Percentiles rank a stretch among this genome's conserved stretches.
Evolutionary conservation across 2,797 vertebrate species (phyloP).

Genomic region (Caiman crocodilus): DNA sequence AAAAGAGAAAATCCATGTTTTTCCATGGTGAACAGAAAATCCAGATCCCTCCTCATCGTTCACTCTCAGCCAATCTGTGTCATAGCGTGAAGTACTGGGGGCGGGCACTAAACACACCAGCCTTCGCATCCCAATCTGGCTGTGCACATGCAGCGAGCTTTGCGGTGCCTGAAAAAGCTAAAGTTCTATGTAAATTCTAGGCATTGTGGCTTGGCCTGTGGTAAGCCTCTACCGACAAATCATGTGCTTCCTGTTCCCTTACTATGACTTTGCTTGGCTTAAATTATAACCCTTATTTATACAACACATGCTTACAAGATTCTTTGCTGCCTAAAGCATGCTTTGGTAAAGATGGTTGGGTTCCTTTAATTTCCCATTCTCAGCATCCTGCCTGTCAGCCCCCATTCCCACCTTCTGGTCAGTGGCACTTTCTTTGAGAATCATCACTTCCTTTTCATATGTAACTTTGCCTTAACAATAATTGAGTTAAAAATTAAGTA

Average conservation of each 20-base stretch:
- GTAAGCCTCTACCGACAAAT: neutral
- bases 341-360: neutral
- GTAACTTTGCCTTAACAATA: neutral
- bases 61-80: neutral
- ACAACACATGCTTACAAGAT: neutral
- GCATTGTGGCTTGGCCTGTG: neutral
- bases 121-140: fast-evolving
- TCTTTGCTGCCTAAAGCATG: fast-evolving
- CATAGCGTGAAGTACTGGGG: neutral
- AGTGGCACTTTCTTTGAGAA: neutral
- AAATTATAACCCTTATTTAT: neutral
- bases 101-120: neutral
- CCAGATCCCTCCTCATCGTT: neutral
- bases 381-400: neutral
- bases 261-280: neutral
- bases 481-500: neutral
- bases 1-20: too few relatives aligned
- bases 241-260: neutral
- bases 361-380: neutral
- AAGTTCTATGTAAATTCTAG: conserved; percentile 24
- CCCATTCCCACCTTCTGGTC: neutral
- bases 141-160: neutral
- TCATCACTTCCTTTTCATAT: neutral
- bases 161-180: neutral
- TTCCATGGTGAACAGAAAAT: too few relatives aligned